phyloP scores from a whole-genome alignment of 2,113 vertebrate species.

The Ciconia stormi region DNA sequence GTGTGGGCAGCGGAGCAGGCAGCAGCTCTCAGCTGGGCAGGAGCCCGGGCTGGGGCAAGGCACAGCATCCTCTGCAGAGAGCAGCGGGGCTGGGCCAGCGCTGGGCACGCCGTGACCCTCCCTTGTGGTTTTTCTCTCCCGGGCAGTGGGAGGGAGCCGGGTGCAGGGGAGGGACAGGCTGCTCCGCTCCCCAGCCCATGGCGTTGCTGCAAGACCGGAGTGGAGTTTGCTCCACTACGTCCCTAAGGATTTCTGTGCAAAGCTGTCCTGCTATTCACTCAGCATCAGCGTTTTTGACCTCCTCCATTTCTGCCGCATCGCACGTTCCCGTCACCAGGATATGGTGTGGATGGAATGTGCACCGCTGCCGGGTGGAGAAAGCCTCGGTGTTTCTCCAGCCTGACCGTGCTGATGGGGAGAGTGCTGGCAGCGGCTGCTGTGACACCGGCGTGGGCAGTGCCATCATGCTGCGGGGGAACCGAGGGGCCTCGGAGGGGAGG shows the following conservation, averaged over 20 bases:
- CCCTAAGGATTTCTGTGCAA: neutral
- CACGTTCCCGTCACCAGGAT: neutral
- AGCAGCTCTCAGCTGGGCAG: neutral
- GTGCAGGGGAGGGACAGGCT: neutral
- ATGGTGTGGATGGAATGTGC: accelerated
- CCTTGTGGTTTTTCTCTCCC: neutral
- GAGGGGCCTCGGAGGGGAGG: neutral
- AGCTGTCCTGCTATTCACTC: neutral
- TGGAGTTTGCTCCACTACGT: neutral
- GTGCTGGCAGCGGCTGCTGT: neutral
- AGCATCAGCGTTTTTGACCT: neutral
- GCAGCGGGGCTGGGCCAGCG: neutral
- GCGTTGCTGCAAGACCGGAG: neutral
- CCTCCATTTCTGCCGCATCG: neutral
- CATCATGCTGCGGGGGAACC: accelerated
- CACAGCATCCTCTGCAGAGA: neutral
- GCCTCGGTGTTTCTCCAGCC: neutral
- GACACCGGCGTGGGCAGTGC: neutral
- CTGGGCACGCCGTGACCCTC: neutral
- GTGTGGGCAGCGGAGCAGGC: neutral
- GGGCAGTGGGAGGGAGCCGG: accelerated
- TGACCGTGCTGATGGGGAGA: neutral
- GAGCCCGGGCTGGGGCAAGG: neutral
- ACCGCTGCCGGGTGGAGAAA: neutral
- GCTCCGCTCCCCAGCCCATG: neutral